Base-by-base conservation (phyloP, 2,797 vertebrate species). In the Odontamblyopus rebecca region DNA sequence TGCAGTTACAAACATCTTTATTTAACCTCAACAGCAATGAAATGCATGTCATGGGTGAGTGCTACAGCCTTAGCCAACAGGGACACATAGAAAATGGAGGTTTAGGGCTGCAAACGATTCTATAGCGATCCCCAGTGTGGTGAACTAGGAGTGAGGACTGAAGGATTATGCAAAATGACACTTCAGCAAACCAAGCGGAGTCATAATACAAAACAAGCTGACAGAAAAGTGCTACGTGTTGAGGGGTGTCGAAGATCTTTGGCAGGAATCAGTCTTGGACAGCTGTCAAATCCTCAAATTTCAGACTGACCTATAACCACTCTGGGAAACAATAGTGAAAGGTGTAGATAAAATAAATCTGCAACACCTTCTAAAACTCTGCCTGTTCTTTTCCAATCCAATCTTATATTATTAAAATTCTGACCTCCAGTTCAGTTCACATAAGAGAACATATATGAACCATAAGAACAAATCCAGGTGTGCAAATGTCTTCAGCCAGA, bases 21-120 rank as follows among this genome's bases (percentile, higher is more conserved):
- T 51, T 61, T 51, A 63, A 79, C 67, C n/a, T 8, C 13, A 67
- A 59, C 19, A 76, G 64, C 73, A 68, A 70, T 84, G 70, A 79
- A 82, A 77, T 56, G 19, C n/a, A 70, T 70, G 66, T 76, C 62
- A 69, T 18, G 26, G 67, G 74, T 35, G 23, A 16, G 57, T 8
- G 50, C 32, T 57, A 4, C 15, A 32, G 66, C 77, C 63, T 68
- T 6, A 0, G 41, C 76, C 74, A 73, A 76, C 76, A 70, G 77
- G 81, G 76, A 84, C 48, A 68, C 50, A 67, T 76, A 23, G 79
- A 73, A 86, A 87, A 74, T 53, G 66, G 57, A 79, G 72, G 74
- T 64, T 78, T 29, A 74, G 84, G 64, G 69, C 78, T 68, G 67
- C 62, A 74, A 61, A 79, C 71, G 78, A 80, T 51, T 60, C 18